phyloP scores from a whole-genome alignment of 1,140 invertebrate genomes.

The Monomorium pharaonis region DNA sequence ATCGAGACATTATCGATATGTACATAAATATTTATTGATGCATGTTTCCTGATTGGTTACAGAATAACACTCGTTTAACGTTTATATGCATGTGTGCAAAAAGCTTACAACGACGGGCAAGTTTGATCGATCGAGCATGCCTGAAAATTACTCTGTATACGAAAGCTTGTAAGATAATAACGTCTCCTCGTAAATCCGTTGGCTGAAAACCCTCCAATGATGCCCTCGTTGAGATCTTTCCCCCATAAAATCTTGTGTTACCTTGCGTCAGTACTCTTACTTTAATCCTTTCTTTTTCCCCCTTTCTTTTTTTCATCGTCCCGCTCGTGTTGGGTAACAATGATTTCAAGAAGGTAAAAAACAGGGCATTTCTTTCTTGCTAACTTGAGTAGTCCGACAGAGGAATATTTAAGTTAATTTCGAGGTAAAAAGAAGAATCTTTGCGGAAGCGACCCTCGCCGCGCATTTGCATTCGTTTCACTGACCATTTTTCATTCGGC shows the following conservation, averaged over 20 bases:
- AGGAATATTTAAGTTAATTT: background rate
- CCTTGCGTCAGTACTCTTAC: background rate
- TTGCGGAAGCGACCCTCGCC: background rate
- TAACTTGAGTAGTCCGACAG: background rate
- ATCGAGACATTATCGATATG: slow-evolving; percentile 25
- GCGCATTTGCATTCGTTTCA: slow-evolving; percentile 18
- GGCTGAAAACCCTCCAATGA: background rate
- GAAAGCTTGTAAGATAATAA: slow-evolving; percentile 33
- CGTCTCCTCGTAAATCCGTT: background rate
- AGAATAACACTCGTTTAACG: slow-evolving; percentile 21
- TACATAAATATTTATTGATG: slow-evolving; percentile 33
- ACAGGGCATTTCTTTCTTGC: background rate
- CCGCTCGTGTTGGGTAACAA: background rate
- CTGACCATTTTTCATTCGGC: background rate
- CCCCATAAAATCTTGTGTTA: slow-evolving; percentile 14
- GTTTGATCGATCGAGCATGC: slow-evolving; percentile 7
- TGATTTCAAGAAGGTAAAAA: background rate
- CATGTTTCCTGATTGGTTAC: slow-evolving; percentile 29
- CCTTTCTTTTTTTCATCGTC: background rate
- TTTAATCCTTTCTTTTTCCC: background rate
- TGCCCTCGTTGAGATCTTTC: background rate
- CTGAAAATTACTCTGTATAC: background rate
- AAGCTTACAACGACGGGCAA: background rate
- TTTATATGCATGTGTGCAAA: slow-evolving; percentile 15
- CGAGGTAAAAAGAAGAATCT: background rate